Base-by-base conservation (phyloP, 1,140 invertebrate species). In the Mycetomoellerius zeteki region DNA sequence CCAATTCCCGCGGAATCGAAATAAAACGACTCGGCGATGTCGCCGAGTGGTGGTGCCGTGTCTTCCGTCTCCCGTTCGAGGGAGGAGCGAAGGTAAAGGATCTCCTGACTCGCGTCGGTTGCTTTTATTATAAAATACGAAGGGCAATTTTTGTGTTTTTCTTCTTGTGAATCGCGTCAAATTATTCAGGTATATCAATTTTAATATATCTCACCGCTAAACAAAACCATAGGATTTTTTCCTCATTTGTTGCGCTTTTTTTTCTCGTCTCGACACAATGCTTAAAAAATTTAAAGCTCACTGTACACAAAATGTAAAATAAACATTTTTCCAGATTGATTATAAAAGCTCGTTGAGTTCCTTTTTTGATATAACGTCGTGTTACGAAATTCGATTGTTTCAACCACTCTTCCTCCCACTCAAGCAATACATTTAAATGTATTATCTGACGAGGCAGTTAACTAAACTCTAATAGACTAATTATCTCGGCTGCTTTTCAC, bases 11-110 rank as follows among this genome's bases (percentile, higher is more conserved):
- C 67, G 75, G 65, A 91, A 81, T 90, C 69, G 88, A 93, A 93
- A 93, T 93, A 93, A 92, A 91, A 89, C 87, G 90, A 84, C 86
- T 88, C 88, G 89, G 91, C 88, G 92, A 93, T 86, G 88, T 93
- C 92, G 90, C 86, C 88, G 92, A 92, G 88, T 93, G 91, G 88
- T 72, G 72, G 78, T 93, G 82, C 88, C 90, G 14, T 33, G 75
- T 60, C 69, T 77, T 85, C n/a, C n/a, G 21, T 10, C 33, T 60
- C 21, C 10, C 24, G 21, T 27, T 62, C 19, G 24, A n/a, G 19
- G 27, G 58, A 10, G 64, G 21, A 33, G 16, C 5, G 52, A 27
- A 24, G 21, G 33, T 21, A 72, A 37, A 86, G 58, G 12, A 21
- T 8, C 12, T 19, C 16, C 37, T 21, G 54, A 72, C 24, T 65